Conservation (phyloP, 2,888 invertebrate genomes). For the Ypsolopha sequella region DNA sequence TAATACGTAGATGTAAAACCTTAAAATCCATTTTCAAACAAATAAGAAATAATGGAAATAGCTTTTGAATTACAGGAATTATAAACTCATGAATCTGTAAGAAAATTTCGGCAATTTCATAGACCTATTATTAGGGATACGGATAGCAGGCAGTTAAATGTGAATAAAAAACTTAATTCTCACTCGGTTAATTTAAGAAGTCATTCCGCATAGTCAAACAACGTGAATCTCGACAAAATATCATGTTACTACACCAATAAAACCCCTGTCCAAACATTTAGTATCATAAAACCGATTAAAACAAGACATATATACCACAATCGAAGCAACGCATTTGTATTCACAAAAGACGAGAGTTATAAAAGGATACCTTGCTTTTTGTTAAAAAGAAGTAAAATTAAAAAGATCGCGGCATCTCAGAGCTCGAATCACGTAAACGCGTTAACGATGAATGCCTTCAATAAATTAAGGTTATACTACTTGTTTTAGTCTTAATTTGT, state of each 20-base stretch:
- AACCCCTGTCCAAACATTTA: constrained; percentile 67
- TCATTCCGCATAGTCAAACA: constrained; percentile 58
- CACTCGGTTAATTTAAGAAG: constrained; percentile 39
- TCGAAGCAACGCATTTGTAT: constrained; percentile 57
- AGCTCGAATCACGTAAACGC: constrained; percentile 55
- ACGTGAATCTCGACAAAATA: constrained; percentile 49
- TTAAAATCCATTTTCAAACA: no score
- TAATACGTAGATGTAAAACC: no score
- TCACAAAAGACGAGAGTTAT: constrained; percentile 46
- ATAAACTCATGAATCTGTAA: no score
- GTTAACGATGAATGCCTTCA: constrained; percentile 47
- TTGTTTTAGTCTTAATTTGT: constrained; percentile 6
- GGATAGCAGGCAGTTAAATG: no score
- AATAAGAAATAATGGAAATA: no score
- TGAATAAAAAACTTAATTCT: constrained; percentile 12
- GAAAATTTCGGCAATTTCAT: no score
- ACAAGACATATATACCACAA: constrained; percentile 60
- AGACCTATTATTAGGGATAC: no score
- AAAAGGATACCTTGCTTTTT: constrained; percentile 59
- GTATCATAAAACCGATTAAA: constrained; percentile 63
- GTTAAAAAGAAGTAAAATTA: constrained; percentile 41
- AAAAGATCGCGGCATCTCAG: constrained; percentile 47
- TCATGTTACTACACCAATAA: constrained; percentile 61
- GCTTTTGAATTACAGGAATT: no score
- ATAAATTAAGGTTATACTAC: constrained; percentile 49